These are phyloP conservation scores for Watsonalla cultraria DNA, from an alignment of 2,888 invertebrate genomes.

Conservation along the genomic window DNA sequence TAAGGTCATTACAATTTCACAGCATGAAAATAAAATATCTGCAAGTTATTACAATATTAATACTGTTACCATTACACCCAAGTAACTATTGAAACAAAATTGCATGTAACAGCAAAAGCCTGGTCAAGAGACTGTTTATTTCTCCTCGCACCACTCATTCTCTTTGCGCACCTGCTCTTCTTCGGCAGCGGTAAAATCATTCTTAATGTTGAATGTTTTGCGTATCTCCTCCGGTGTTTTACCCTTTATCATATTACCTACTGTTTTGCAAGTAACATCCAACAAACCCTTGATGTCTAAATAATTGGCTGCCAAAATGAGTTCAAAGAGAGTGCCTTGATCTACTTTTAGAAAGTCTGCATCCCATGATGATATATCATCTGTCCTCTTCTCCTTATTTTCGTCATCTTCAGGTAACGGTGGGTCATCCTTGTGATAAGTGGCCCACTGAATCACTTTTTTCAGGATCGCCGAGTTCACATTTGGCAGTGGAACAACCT, in stretches of 20 bases:
- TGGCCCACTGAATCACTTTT: conserved; percentile 96
- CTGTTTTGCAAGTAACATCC: conserved; percentile 99
- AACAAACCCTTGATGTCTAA: conserved; percentile 96
- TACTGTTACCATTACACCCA: too few relatives aligned
- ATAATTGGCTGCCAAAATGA: conserved; percentile 98
- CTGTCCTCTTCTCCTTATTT: conserved; percentile 98
- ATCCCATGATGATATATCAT: conserved; percentile 99
- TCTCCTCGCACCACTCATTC: conserved; percentile 96
- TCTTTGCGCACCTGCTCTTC: conserved; percentile 99
- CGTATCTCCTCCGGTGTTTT: conserved; percentile 98
- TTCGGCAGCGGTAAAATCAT: conserved; percentile 96
- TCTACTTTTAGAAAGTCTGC: conserved; percentile 99
- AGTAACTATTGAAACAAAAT: background rate
- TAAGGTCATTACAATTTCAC: background rate
- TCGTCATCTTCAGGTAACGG: conserved; percentile 98
- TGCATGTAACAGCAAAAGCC: background rate
- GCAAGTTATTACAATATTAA: too few relatives aligned
- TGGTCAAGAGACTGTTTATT: conserved; percentile 60
- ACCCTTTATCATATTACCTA: conserved; percentile 99
- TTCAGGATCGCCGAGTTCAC: conserved; percentile 97
- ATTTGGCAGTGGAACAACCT: conserved; percentile 97
- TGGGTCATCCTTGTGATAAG: conserved; percentile 96
- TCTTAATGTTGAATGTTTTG: conserved; percentile 97
- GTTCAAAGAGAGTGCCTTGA: conserved; percentile 96
- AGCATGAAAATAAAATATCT: too few relatives aligned